Evolutionary conservation across 2,888 invertebrate genomes (phyloP).

Genomic region (Watsonalla cultraria): DNA sequence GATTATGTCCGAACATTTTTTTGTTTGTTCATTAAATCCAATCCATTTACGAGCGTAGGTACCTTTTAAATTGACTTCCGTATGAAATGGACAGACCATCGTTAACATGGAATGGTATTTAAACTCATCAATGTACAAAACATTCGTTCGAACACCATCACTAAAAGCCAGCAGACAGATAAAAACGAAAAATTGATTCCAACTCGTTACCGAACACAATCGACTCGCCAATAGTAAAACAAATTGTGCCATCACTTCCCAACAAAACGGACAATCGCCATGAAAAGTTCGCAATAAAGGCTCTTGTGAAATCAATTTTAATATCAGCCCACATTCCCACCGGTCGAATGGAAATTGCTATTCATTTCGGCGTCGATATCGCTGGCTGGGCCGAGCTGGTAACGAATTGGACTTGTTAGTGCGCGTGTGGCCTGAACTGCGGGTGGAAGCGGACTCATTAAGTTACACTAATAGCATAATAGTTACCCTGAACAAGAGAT

Average conservation of each 20-base stretch:
- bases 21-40: too few relatives aligned
- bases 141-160: too few relatives aligned
- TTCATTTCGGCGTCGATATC: conserved; percentile 41
- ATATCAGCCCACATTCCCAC: conserved; percentile 35
- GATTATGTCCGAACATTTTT: too few relatives aligned
- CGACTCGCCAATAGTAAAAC: not conserved
- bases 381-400: conserved; percentile 33
- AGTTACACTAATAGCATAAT: not conserved
- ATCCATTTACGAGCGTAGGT: too few relatives aligned
- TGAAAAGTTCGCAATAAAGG: conserved; percentile 42
- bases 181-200: not conserved
- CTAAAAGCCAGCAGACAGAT: not conserved
- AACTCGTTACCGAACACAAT: not conserved
- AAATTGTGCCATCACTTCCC: not conserved
- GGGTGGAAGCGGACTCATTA: conserved; percentile 5
- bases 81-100: too few relatives aligned
- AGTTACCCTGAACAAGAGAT: not conserved
- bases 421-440: conserved; percentile 15
- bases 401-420: conserved; percentile 35
- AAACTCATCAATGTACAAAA: too few relatives aligned
- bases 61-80: too few relatives aligned
- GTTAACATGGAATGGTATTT: too few relatives aligned
- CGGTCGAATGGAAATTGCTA: conserved; percentile 29
- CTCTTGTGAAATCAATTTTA: conserved; percentile 55
- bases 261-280: conserved; percentile 32